Evolutionary conservation across 2,888 invertebrate species (phyloP).

Genomic region (Pristionchus japonicus): DNA sequence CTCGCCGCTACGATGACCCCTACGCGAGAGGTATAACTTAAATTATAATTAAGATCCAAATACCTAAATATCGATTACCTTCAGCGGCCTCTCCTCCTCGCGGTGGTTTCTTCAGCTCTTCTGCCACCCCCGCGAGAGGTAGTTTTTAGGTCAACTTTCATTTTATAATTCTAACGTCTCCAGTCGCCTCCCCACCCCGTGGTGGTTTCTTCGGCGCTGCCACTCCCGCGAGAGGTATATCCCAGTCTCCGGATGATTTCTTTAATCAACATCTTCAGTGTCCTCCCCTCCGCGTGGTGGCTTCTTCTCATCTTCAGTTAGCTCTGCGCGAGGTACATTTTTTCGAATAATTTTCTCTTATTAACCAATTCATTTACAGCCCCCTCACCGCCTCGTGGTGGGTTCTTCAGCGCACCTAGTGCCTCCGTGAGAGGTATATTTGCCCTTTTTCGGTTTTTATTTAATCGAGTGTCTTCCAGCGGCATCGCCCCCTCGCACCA

Average conservation of each 20-base stretch:
- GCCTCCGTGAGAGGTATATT: background rate
- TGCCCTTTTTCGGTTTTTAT: background rate
- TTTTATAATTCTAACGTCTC: background rate
- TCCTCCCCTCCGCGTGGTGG: too few species aligned
- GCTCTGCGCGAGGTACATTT: too few species aligned
- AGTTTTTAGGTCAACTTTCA: background rate
- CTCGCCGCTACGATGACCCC: conserved; percentile 17
- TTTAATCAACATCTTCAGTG: too few species aligned
- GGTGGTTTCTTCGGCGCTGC: background rate
- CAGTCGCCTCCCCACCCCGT: background rate
- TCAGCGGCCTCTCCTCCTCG: background rate
- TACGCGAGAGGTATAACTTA: background rate
- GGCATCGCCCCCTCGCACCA: background rate
- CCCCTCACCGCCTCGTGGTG: background rate
- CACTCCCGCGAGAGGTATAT: background rate
- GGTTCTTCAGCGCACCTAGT: background rate
- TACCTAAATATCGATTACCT: background rate
- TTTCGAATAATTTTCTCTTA: background rate
- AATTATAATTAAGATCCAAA: background rate
- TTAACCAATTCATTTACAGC: background rate
- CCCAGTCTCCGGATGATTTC: too few species aligned
- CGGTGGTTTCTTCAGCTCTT: background rate
- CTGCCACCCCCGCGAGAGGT: background rate
- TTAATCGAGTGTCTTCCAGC: background rate
- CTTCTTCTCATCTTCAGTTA: too few species aligned